These are phyloP conservation scores for Matsumyia berberina DNA, from an alignment of 2,888 invertebrate genomes.

Conservation along the genomic window DNA sequence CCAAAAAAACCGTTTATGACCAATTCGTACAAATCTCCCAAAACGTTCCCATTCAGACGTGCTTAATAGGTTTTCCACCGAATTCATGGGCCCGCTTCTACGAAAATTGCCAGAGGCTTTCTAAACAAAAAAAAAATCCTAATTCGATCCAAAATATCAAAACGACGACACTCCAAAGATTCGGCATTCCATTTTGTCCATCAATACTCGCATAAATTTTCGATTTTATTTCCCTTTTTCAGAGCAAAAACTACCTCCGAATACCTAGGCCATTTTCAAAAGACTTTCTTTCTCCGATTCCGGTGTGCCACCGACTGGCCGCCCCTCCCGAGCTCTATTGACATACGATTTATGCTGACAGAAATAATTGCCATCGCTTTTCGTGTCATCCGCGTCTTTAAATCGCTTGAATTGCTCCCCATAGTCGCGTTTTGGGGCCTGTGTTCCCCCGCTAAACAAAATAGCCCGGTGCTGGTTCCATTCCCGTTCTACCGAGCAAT, in stretches of 20 bases:
- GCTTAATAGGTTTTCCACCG: constrained; percentile 64
- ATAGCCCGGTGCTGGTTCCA: constrained; percentile 13
- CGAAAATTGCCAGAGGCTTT: constrained; percentile 19
- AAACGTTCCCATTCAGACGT: constrained; percentile 62
- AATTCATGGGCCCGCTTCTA: constrained; percentile 28
- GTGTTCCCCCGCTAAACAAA: constrained; percentile 9
- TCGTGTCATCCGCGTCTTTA: constrained; percentile 56
- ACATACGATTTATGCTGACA: constrained; percentile 76
- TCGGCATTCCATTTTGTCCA: constrained; percentile 74
- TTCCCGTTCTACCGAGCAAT: not conserved
- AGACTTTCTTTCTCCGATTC: not conserved
- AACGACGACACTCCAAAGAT: constrained; percentile 69
- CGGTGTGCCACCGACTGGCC: not conserved
- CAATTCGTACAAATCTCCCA: constrained; percentile 56
- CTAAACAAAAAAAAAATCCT: constrained; percentile 35
- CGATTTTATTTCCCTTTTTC: constrained; percentile 66
- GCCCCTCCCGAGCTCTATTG: constrained; percentile 39
- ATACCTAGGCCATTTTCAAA: constrained; percentile 31
- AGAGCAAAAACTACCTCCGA: constrained; percentile 48
- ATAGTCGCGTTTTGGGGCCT: constrained; percentile 43
- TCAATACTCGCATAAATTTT: constrained; percentile 75
- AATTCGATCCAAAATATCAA: constrained; percentile 75
- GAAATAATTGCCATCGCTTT: constrained; percentile 74
- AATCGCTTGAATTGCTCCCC: constrained; percentile 71
- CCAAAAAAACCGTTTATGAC: constrained; percentile 67